phyloP scores from a whole-genome alignment of 2,113 vertebrate genomes.

The Nesospiza acunhae region DNA sequence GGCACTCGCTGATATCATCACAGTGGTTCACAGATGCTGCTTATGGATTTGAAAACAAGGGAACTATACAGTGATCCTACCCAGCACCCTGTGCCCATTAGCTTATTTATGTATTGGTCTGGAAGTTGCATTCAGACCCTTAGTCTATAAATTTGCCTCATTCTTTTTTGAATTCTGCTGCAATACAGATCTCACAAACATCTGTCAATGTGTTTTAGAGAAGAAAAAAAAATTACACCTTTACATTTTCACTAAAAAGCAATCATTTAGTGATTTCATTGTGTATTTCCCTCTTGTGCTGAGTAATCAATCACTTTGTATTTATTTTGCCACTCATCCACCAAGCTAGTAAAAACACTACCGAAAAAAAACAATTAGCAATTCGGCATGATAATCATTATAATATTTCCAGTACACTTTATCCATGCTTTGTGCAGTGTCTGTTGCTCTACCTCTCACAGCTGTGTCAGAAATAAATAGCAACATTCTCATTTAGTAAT shows the following conservation, averaged over 20 bases:
- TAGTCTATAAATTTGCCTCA: background rate
- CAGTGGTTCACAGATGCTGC: background rate
- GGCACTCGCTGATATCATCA: background rate
- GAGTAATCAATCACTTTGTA: background rate
- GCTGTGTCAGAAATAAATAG: background rate
- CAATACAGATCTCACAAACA: background rate
- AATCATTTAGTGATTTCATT: background rate
- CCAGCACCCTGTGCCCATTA: background rate
- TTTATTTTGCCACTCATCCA: background rate
- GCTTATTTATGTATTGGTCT: rapidly evolving
- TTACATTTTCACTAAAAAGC: background rate
- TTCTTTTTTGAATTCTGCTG: background rate
- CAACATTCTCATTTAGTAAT: background rate
- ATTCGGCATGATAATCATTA: background rate
- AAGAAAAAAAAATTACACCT: background rate
- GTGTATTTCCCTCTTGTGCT: background rate
- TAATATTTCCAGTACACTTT: background rate
- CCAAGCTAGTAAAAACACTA: background rate
- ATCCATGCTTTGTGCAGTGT: background rate
- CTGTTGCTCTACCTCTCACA: background rate
- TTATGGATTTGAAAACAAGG: background rate
- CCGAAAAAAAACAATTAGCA: background rate
- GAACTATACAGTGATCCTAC: background rate
- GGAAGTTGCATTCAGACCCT: background rate
- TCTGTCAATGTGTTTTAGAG: background rate